phyloP scores from a whole-genome alignment of 2,888 invertebrate genomes.

The Drosophila formosana region DNA sequence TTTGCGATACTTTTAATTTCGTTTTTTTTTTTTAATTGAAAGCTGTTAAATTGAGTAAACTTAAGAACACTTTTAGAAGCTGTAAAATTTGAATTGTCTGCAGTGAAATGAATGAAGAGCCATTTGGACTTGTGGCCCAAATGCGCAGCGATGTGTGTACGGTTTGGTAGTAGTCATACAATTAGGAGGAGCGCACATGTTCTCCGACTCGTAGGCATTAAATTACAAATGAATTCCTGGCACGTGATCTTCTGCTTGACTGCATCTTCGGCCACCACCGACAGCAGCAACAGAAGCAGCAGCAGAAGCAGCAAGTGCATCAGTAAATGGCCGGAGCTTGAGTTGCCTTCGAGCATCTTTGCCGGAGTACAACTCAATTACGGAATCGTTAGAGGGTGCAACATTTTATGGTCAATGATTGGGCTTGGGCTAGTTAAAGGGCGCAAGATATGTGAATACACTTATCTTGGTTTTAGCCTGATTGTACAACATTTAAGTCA shows the following conservation, averaged over 20 bases:
- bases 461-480: constrained; percentile 29
- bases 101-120: constrained; percentile 31
- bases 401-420: constrained; percentile 34
- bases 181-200: constrained; percentile 50
- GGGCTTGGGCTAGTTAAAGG: constrained; percentile 21
- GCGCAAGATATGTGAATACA: constrained; percentile 7
- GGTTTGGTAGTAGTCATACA: constrained; percentile 41
- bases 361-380: constrained; percentile 36
- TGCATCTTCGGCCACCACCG: constrained; percentile 47
- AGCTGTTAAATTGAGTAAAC: constrained; percentile 35
- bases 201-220: constrained; percentile 52
- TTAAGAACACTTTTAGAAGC: constrained; percentile 36
- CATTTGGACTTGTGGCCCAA: constrained; percentile 53
- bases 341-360: constrained; percentile 13
- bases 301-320: constrained; percentile 8
- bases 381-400: constrained; percentile 32
- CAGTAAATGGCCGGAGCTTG: constrained; percentile 5
- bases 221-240: constrained; percentile 70
- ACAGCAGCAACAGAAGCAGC: background rate
- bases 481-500: constrained; percentile 31
- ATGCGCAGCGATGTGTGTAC: constrained; percentile 50
- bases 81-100: constrained; percentile 39
- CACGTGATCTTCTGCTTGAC: constrained; percentile 67
- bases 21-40: constrained; percentile 19
- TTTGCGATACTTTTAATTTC: background rate